phyloP scores from a whole-genome alignment of 30 jellyfish, hydroid and myxozoan species.

The Chrysaora quinquecirrha region DNA sequence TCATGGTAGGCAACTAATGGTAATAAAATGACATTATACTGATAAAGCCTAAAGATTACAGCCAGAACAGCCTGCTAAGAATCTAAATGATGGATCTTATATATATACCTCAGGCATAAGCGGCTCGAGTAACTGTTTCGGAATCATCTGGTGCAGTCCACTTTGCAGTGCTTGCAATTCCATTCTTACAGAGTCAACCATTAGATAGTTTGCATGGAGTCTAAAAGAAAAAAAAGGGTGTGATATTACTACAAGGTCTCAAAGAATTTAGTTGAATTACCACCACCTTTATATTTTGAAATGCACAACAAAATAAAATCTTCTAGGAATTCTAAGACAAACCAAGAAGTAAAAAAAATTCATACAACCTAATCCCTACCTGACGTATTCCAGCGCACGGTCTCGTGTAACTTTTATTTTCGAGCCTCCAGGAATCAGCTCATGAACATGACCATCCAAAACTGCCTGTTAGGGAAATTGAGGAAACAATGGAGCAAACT shows the following conservation, averaged over 20 bases:
- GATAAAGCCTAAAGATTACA: no score
- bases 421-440: conserved; percentile 85
- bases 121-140: conserved; percentile 79
- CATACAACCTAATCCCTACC: conserved; percentile 57
- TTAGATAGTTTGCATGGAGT: conserved; percentile 55
- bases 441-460: conserved; percentile 65
- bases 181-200: conserved; percentile 52
- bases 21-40: no score
- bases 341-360: no score
- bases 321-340: no score
- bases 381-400: conserved; percentile 60
- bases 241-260: no score
- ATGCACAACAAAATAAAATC: no score
- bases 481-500: no score
- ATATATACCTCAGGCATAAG: conserved; percentile 86
- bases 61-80: no score
- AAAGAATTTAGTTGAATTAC: no score
- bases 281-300: no score
- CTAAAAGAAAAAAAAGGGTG: conserved; percentile 23
- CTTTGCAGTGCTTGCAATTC: conserved; percentile 67
- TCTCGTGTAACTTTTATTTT: conserved; percentile 51
- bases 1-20: no score
- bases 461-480: conserved; percentile 29
- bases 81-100: no score
- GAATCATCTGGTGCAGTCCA: conserved; percentile 91